Base-by-base conservation (phyloP, 2,797 vertebrate genomes). In the Spinus pinus region DNA sequence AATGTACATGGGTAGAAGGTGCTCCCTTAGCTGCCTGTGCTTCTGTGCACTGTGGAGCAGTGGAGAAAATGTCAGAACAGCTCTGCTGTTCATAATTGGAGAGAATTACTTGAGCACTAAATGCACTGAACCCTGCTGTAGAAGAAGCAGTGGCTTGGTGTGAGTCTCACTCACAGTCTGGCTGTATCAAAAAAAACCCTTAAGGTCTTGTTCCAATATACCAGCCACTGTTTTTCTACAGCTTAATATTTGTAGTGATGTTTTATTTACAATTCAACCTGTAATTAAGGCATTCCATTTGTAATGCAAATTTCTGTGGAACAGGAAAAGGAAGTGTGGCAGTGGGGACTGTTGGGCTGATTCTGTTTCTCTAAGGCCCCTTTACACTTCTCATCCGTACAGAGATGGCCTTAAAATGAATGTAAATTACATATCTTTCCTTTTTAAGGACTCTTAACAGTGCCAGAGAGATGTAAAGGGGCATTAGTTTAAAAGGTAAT, bases 221-320 rank as follows among this genome's bases (percentile, higher is more conserved):
- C 53, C 86, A 94, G 64, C 47, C 70, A 35, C 46, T 88, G 78
- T 73, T 92, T 73, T n/a, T 64, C 44, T 93, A 37, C 51, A 80
- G 74, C 83, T 95, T 81, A 72, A 30, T 96, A 83, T 93, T 94
- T 95, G 78, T 84, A 95, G 62, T 70, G 37, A 62, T 84, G 83
- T 88, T 95, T 96, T 94, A 86, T 95, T 95, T 88, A 85, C 69
- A 93, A 69, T 93, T 65, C 85, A 95, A 78, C 71, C 61, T 90
- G 84, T 94, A 93, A 91, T 92, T 93, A 94, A 94, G 71, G 46
- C 42, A 74, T 92, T 69, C 86, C 31, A 77, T 95, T 93, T 97
- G 85, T 94, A 96, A 90, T 92, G 70, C 72, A 93, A 37, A 78
- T 95, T 33, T 54, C 60, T 89, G 74, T 88, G 83, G 90, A 94